Evolutionary conservation across 2,888 invertebrate genomes (phyloP).

Genomic region (Julus scandinavius): DNA sequence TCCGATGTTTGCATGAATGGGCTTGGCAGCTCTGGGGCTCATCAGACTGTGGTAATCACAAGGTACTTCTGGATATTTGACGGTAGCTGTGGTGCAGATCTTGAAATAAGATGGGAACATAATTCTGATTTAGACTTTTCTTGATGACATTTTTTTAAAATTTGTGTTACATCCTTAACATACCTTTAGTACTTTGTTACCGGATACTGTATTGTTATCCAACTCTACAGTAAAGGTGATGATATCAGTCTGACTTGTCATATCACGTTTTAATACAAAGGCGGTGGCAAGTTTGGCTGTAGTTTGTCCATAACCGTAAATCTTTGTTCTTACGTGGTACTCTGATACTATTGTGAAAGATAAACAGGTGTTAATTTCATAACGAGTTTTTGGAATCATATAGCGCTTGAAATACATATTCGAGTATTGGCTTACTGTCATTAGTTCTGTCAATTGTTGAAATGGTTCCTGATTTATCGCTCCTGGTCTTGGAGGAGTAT

Average conservation of each 20-base stretch:
- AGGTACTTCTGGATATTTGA: slow-evolving; percentile 47
- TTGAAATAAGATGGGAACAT: background rate
- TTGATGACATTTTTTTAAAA: too few relatives aligned
- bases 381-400: background rate
- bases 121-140: too few relatives aligned
- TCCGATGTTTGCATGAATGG: background rate
- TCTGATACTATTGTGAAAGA: background rate
- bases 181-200: background rate
- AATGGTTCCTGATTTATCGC: background rate
- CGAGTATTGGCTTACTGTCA: background rate
- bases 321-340: background rate
- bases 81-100: slow-evolving; percentile 30
- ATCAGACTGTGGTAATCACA: background rate
- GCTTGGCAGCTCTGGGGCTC: background rate
- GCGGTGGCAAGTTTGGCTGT: background rate
- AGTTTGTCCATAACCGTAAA: background rate
- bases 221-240: background rate
- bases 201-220: background rate
- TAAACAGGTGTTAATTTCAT: background rate
- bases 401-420: background rate
- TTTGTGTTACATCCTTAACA: background rate
- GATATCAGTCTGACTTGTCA: background rate
- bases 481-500: background rate
- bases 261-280: background rate
- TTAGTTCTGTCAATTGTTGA: background rate